phyloP scores from a whole-genome alignment of 2,797 vertebrate species.

The Artibeus jamaicensis region DNA sequence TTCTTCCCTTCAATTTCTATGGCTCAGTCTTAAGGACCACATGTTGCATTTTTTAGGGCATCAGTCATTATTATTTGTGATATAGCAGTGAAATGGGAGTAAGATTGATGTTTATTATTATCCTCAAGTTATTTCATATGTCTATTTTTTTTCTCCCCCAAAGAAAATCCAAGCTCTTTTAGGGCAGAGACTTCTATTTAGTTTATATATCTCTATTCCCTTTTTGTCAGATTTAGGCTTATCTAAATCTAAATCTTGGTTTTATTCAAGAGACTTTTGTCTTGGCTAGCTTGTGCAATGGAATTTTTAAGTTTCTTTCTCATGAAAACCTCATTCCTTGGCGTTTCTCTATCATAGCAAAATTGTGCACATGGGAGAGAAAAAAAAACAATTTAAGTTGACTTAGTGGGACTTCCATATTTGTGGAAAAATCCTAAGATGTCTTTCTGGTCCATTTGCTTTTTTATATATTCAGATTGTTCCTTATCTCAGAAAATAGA shows the following conservation, averaged over 20 bases:
- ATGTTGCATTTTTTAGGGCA: not conserved
- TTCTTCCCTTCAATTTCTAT: not conserved
- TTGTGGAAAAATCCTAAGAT: slow-evolving; percentile 42
- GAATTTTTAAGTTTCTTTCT: slow-evolving; percentile 27
- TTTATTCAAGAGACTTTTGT: slow-evolving; percentile 21
- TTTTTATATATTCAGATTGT: slow-evolving; percentile 58
- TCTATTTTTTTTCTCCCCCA: not conserved
- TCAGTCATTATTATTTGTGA: not conserved
- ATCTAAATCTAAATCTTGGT: not conserved
- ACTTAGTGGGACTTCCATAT: slow-evolving; percentile 4
- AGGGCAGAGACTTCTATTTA: not conserved
- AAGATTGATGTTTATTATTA: slow-evolving; percentile 26
- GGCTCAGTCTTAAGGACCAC: slow-evolving; percentile 11
- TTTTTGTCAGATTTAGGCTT: not conserved
- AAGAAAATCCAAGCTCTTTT: slow-evolving; percentile 31
- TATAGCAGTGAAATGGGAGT: not conserved
- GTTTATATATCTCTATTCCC: not conserved
- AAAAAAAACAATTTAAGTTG: not conserved
- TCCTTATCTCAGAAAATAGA: slow-evolving; percentile 59
- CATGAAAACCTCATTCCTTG: slow-evolving; percentile 3
- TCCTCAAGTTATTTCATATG: slow-evolving; percentile 7
- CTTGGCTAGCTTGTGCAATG: not conserved
- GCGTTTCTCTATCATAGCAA: slow-evolving; percentile 35
- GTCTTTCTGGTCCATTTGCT: slow-evolving; percentile 44
- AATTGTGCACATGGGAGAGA: not conserved